Base-by-base conservation (phyloP, 2,113 vertebrate species). In the Thymallus thymallus region DNA sequence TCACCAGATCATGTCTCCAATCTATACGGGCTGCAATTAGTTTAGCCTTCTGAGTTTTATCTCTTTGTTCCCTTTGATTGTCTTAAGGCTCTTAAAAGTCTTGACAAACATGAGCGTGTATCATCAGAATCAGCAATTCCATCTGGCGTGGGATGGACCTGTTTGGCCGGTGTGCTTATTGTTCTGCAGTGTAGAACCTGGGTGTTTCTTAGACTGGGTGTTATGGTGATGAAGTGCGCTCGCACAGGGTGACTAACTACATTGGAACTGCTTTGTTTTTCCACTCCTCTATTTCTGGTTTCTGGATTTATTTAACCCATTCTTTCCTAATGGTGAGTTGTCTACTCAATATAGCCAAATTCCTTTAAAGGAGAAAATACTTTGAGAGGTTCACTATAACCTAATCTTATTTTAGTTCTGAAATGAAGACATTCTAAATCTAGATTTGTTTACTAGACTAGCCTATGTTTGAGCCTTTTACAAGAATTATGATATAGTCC, bases 291-390 rank as follows among this genome's bases (percentile, higher is more conserved):
- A 9, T 41, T 10, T 60, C 3, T 18, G 56, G 35, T 45, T 71
- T 66, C n/a, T 63, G 66, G 22, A 78, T n/a, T 62, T 77, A 12
- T 30, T 60, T 61, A 60, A 68, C n/a, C 26, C 24, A 32, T 71
- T 73, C 65, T 18, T 18, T 69, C 66, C 23, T 65, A 14, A 83
- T 88, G 90, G 90, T 93, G 86, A 90, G 90, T 56, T 30, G 26
- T 46, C 20, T 16, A 32, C 9, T 67, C 30, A 16, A 6, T 58
- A 58, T n/a, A 58, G 16, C n/a, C n/a, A 18, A 65, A 13, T 24
- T 62, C 22, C 60, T 62, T 62, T 62, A 62, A 62, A 62, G 22
- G 10, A 41, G 9, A 12, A 41, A 41, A 41, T 10, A 41, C 9
- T 41, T 41, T 26, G 26, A 26, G n/a, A 41, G 35, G 10, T 41